Percentiles rank a stretch among this genome's conserved stretches.
Evolutionary conservation across 2,797 vertebrate species (phyloP).

Genomic region (Chiloscyllium punctatum): DNA sequence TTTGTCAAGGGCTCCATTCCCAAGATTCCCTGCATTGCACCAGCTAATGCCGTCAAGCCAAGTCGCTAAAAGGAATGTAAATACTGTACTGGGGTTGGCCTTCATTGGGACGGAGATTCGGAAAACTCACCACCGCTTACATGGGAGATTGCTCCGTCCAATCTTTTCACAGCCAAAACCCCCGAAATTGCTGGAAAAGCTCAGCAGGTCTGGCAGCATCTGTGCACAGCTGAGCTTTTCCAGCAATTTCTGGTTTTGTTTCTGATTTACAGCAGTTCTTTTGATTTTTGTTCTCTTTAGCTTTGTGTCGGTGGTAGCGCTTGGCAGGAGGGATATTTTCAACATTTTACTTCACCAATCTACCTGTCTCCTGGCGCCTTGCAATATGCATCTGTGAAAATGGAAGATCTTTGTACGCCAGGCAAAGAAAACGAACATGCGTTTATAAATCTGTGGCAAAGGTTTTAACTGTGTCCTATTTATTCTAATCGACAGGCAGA

Average conservation of each 20-base stretch:
- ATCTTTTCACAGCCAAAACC: too few species aligned
- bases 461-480: too few species aligned
- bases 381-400: not conserved
- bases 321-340: not conserved
- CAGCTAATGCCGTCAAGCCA: not conserved
- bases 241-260: too few species aligned
- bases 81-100: conserved; percentile 15
- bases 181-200: too few species aligned
- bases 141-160: not conserved
- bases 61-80: conserved; percentile 32
- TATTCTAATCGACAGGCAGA: not conserved
- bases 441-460: not conserved
- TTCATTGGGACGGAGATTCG: not conserved
- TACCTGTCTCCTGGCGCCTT: not conserved
- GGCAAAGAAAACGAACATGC: not conserved
- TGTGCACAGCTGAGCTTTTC: too few species aligned
- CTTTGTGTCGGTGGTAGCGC: not conserved
- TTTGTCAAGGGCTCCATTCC: conserved; percentile 21
- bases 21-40: conserved; percentile 32
- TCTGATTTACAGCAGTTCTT: too few species aligned
- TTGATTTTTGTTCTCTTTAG: too few species aligned
- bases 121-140: not conserved
- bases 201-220: too few species aligned
- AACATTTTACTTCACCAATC: not conserved
- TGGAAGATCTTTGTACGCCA: too few species aligned